phyloP scores from a whole-genome alignment of 2,797 vertebrate species.

The Hyperoplus immaculatus region DNA sequence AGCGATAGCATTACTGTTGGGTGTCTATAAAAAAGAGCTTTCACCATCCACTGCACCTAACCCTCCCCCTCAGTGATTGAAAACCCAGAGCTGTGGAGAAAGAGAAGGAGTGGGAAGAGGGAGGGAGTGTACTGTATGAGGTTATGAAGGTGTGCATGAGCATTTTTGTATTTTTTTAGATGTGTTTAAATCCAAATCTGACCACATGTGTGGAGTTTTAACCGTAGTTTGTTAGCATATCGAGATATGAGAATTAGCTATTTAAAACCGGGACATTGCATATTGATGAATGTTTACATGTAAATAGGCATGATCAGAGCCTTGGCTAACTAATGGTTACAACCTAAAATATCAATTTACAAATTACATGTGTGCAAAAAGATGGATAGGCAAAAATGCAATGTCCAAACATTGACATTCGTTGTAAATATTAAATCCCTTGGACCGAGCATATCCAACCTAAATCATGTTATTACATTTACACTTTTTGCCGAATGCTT shows the following conservation, averaged over 20 bases:
- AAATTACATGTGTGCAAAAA: no score
- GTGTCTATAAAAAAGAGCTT: constrained; percentile 24
- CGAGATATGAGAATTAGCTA: no score
- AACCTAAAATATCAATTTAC: no score
- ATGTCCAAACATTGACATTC: no score
- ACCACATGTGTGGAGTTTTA: background rate
- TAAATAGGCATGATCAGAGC: no score
- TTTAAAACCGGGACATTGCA: no score
- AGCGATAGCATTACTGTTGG: constrained; percentile 43
- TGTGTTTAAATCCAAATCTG: constrained; percentile 13
- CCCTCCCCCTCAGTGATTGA: constrained; percentile 43
- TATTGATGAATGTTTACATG: no score
- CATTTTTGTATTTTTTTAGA: constrained; percentile 22
- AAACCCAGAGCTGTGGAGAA: constrained; percentile 30
- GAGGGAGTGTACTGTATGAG: constrained; percentile 1
- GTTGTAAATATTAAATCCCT: background rate
- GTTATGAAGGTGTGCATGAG: constrained; percentile 1
- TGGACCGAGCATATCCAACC: background rate
- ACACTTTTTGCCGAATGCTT: no score
- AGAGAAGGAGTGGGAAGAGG: constrained; percentile 14
- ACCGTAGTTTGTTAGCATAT: background rate
- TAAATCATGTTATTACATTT: background rate
- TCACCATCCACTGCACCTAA: constrained; percentile 8
- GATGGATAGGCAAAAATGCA: no score
- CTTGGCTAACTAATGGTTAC: no score